Conservation (phyloP, 2,113 vertebrate species). For the Eudyptes chrysolophus region DNA sequence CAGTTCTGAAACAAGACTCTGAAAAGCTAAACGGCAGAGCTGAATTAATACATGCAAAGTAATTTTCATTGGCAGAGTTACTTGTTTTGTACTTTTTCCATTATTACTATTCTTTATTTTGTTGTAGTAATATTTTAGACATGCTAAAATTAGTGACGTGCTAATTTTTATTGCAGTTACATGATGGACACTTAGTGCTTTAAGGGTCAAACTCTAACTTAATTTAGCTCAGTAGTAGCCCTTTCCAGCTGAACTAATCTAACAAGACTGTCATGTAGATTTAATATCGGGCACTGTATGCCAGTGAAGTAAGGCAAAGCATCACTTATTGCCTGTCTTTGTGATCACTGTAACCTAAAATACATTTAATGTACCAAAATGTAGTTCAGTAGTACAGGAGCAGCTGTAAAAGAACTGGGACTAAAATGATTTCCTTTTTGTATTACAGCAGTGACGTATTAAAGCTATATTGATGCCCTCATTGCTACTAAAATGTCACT, state of each 20-base stretch:
- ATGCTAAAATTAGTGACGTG: neutral
- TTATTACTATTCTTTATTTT: neutral
- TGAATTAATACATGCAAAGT: neutral
- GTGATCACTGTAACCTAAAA: neutral
- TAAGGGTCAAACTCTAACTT: neutral
- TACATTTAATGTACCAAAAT: neutral
- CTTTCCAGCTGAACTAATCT: neutral
- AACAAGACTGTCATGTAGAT: neutral
- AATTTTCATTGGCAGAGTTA: neutral
- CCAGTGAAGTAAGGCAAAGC: neutral
- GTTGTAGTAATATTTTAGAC: neutral
- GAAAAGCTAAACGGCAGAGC: neutral
- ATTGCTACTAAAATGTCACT: neutral
- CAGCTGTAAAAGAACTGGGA: neutral
- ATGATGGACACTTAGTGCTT: neutral
- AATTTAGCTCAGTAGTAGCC: neutral
- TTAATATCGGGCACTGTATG: neutral
- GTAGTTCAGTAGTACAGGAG: neutral
- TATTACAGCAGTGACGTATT: neutral
- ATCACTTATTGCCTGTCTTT: neutral
- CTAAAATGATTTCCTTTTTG: neutral
- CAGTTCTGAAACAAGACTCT: neutral
- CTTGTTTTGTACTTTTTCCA: neutral
- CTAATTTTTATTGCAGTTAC: neutral
- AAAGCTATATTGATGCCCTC: neutral